phyloP scores from a whole-genome alignment of 2,797 vertebrate genomes.

The Dryobates pubescens region DNA sequence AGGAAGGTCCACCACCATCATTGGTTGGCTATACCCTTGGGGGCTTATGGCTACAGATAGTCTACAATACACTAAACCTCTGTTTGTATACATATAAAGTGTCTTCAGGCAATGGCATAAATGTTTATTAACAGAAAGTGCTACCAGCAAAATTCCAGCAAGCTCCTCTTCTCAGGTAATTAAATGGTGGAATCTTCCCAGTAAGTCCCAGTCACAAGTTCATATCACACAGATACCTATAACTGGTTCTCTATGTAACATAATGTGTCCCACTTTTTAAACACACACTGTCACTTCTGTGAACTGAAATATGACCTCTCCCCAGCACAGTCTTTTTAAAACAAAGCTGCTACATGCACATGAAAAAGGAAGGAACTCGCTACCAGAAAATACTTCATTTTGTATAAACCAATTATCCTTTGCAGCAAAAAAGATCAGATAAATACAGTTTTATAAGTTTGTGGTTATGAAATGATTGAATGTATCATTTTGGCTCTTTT shows the following conservation, averaged over 20 bases:
- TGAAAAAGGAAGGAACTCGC: neutral
- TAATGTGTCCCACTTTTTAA: conserved; percentile 7
- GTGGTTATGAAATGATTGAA: too few relatives aligned
- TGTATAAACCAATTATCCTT: conserved; percentile 18
- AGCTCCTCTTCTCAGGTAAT: neutral
- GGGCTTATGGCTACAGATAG: neutral
- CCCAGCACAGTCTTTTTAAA: conserved; percentile 15
- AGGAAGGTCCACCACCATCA: neutral
- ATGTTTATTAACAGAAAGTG: neutral
- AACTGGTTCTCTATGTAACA: neutral
- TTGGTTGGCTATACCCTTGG: neutral
- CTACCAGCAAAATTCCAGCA: neutral
- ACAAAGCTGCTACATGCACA: conserved; percentile 6
- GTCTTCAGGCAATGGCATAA: neutral
- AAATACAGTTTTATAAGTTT: neutral
- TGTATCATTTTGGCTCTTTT: too few relatives aligned
- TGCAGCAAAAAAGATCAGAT: neutral
- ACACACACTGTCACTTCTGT: neutral
- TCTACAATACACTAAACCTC: neutral
- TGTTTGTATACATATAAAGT: neutral
- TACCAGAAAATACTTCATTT: conserved; percentile 5
- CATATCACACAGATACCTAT: rapidly evolving
- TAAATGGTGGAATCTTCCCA: neutral
- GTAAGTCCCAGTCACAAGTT: neutral
- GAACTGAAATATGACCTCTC: neutral